phyloP scores from a whole-genome alignment of 1,140 invertebrate species.

The Drosophila insularis region DNA sequence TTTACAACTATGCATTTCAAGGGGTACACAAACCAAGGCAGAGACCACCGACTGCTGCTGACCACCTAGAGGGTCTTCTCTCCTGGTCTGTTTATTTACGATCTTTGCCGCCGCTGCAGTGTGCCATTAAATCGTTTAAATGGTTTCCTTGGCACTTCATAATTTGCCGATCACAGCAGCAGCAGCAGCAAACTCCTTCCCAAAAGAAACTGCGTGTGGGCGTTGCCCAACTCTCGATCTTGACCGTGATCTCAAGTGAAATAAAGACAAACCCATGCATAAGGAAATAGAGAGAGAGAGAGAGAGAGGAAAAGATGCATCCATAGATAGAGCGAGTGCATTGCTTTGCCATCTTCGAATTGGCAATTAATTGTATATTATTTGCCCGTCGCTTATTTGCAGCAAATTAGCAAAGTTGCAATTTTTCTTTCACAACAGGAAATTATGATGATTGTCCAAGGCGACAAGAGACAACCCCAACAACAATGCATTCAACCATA shows the following conservation, averaged over 20 bases:
- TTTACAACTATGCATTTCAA: neutral
- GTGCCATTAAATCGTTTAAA: constrained; percentile 79
- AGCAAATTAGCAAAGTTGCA: constrained; percentile 76
- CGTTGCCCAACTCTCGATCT: constrained; percentile 62
- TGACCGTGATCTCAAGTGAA: constrained; percentile 39
- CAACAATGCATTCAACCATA: constrained; percentile 22
- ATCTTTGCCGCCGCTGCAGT: constrained; percentile 60
- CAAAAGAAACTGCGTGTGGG: constrained; percentile 63
- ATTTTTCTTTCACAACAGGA: constrained; percentile 70
- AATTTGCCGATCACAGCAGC: constrained; percentile 78
- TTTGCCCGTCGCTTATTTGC: constrained; percentile 76
- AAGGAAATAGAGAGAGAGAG: neutral
- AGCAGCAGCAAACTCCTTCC: constrained; percentile 31
- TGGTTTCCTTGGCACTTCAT: constrained; percentile 78
- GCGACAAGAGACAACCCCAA: constrained; percentile 28
- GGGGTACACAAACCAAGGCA: constrained; percentile 14
- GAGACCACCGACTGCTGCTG: constrained; percentile 35
- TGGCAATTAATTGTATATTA: constrained; percentile 78
- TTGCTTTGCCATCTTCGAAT: constrained; percentile 29
- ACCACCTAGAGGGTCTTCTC: constrained; percentile 53
- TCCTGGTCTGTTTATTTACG: constrained; percentile 70
- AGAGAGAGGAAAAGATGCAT: neutral
- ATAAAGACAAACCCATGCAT: constrained; percentile 28
- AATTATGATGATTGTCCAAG: constrained; percentile 72
- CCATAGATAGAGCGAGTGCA: constrained; percentile 2